Base-by-base conservation (phyloP, 2,888 invertebrate genomes). In the Hirudinaria manillensis region DNA sequence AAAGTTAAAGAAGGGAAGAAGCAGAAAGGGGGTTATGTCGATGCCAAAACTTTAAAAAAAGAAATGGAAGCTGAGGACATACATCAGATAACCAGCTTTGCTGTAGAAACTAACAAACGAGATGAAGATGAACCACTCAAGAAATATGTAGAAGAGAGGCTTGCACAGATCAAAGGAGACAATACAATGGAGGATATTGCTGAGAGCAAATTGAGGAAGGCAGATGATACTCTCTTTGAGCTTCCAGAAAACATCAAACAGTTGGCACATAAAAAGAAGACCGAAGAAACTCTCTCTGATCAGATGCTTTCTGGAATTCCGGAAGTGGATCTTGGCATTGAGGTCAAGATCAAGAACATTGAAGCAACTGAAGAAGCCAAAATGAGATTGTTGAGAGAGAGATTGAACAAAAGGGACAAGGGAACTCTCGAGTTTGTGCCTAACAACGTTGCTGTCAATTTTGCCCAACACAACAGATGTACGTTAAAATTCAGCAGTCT, bases 251-350 rank as follows among this genome's bases (percentile, higher is more conserved):
- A 94, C 84, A 87, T 96, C 74, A 88, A 94, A 77, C 45, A 65
- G 0, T 90, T 92, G 76, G 82, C 80, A 73, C 80, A 80, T 0
- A 90, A 92, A 0, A 92, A 93, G 81, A 89, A 92, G 83, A 95
- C 93, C 1, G 98, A 99, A 86, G 99, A 99, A 87, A 97, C 99
- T 94, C 89, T 99, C 81, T 98, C 98, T 3, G 97, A 98, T 89
- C 98, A 99, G 88, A 99, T 99, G 99, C 88, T 99, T 4, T 97
- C 94, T 83, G 99, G 99, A 55, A 99, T 99, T 80, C 99, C 99
- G 0, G 99, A 99, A 88, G 94, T 99, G 0, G 98, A 99, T 87
- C 89, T 99, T 74, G 99, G 99, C n/a, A 96, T 99, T 81, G 95
- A 97, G 82, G 95, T 95, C 0, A 97, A 99, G 88, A 99, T 99